These are phyloP conservation scores for Notoglanidium macrostoma DNA, from an alignment of 2,797 vertebrate species.

Conservation along the genomic window DNA sequence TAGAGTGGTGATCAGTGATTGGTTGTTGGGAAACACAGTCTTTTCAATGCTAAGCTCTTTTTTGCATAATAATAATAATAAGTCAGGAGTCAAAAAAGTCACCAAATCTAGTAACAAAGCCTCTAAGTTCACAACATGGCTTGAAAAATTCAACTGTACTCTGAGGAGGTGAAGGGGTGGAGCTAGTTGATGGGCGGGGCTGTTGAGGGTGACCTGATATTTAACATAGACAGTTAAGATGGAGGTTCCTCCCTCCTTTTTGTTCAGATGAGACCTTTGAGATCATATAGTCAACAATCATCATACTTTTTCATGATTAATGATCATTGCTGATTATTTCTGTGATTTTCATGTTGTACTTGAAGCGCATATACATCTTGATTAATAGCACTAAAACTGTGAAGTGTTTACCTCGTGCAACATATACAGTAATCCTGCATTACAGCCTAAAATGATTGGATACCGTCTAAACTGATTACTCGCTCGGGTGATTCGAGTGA, in stretches of 20 bases:
- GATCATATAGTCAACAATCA: neutral
- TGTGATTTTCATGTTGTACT: neutral
- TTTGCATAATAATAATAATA: too few relatives aligned
- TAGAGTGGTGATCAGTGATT: neutral
- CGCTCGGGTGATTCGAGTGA: constrained; percentile 6
- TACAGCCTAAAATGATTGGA: constrained; percentile 13
- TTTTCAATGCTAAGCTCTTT: neutral
- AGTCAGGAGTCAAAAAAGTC: neutral
- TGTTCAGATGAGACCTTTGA: neutral
- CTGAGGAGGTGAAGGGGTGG: neutral
- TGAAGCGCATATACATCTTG: neutral
- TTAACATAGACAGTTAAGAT: neutral
- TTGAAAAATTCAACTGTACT: neutral
- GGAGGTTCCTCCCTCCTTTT: neutral
- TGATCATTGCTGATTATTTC: too few relatives aligned
- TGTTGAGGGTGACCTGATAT: neutral
- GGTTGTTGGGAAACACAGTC: neutral
- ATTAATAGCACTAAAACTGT: neutral
- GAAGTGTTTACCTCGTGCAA: neutral
- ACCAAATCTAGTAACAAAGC: neutral
- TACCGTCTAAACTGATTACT: constrained; percentile 16
- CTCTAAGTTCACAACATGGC: neutral
- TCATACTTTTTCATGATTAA: neutral
- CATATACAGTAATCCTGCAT: neutral
- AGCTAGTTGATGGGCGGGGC: neutral